A percentile compares a stretch with the other conserved stretches of the same genome.
phyloP scores from a whole-genome alignment of 2,113 vertebrate genomes.

The Oreocharis arfaki region DNA sequence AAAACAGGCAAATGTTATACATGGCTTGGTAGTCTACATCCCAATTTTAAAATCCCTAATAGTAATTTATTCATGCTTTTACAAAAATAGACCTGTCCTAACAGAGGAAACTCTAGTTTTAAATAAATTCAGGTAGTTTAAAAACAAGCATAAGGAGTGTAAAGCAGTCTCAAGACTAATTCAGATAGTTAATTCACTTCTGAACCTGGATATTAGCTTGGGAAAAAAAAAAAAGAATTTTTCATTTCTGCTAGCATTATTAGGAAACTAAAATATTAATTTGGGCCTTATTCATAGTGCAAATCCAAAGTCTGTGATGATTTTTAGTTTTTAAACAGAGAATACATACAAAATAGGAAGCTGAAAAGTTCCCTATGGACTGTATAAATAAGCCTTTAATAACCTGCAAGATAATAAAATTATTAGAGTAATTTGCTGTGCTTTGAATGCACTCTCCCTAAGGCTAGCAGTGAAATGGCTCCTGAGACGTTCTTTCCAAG shows the following conservation, averaged over 20 bases:
- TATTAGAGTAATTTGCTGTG: background rate
- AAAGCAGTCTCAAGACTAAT: background rate
- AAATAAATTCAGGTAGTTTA: background rate
- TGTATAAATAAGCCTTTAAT: background rate
- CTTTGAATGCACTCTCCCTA: background rate
- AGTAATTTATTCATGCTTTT: background rate
- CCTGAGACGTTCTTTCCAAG: rapidly evolving
- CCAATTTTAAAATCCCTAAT: background rate
- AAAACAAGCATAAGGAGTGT: background rate
- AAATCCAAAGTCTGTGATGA: background rate
- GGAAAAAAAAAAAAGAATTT: background rate
- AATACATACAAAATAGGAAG: background rate
- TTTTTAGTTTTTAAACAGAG: background rate
- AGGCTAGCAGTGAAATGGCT: background rate
- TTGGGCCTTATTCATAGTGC: background rate
- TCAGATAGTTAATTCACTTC: background rate
- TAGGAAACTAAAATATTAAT: background rate
- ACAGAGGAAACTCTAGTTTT: background rate
- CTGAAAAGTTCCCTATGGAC: background rate
- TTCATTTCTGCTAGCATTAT: background rate
- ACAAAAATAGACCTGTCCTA: background rate
- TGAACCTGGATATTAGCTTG: background rate
- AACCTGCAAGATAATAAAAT: background rate
- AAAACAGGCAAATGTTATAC: background rate
- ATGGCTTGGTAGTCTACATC: background rate